These are phyloP conservation scores for Heliopora coerulea DNA, from an alignment of 92 coral and sea anemone species.

Conservation along the genomic window DNA sequence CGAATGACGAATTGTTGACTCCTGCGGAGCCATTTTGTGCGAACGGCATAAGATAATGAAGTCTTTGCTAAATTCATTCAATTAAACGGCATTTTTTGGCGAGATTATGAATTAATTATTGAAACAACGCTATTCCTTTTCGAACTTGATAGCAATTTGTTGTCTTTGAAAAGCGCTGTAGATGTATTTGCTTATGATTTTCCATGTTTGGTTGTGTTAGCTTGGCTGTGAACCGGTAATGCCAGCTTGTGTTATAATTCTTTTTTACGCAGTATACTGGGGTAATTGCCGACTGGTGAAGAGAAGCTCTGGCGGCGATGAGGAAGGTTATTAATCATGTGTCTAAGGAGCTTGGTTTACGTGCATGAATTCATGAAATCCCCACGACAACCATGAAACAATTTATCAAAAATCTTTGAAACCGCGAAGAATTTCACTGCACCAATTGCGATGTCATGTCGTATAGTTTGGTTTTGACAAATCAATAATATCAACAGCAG, in stretches of 20 bases:
- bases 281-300: too few relatives aligned
- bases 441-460: not conserved
- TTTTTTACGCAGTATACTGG: not conserved
- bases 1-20: not conserved
- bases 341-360: too few relatives aligned
- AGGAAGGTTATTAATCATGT: too few relatives aligned
- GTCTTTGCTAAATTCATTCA: constrained; percentile 20
- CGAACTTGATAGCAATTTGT: constrained; percentile 18
- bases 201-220: not conserved
- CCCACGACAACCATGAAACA: not conserved
- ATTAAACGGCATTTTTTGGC: constrained; percentile 34
- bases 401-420: not conserved
- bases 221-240: too few relatives aligned
- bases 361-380: too few relatives aligned
- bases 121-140: constrained; percentile 8
- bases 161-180: constrained; percentile 11
- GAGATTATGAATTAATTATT: constrained; percentile 25
- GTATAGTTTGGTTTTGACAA: constrained; percentile 1
- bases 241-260: not conserved
- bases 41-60: not conserved
- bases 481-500: constrained; percentile 9
- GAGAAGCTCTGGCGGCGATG: too few relatives aligned
- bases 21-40: constrained; percentile 13
- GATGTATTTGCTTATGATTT: constrained; percentile 1
- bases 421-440: too few relatives aligned